phyloP scores from a whole-genome alignment of 2,888 invertebrate genomes.

The Dynastes maya region DNA sequence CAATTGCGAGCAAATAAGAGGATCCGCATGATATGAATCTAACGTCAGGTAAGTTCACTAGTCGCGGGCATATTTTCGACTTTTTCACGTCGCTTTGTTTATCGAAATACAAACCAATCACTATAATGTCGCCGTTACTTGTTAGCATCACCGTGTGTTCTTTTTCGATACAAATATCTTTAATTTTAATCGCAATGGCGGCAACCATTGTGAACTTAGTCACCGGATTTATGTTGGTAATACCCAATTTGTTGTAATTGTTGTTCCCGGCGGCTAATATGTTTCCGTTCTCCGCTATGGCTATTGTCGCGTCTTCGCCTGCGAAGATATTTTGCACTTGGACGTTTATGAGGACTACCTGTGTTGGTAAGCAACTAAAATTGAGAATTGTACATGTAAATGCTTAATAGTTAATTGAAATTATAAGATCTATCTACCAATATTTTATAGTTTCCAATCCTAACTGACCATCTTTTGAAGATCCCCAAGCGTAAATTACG shows the following conservation, averaged over 20 bases:
- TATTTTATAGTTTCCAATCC: constrained; percentile 74
- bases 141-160: constrained; percentile 77
- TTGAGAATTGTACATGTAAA: neutral
- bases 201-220: constrained; percentile 65
- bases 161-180: constrained; percentile 75
- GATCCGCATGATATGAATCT: constrained; percentile 72
- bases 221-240: constrained; percentile 62
- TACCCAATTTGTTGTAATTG: constrained; percentile 77
- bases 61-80: constrained; percentile 53
- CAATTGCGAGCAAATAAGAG: constrained; percentile 78
- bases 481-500: constrained; percentile 79
- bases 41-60: constrained; percentile 51
- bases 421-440: constrained; percentile 61
- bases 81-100: constrained; percentile 75
- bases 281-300: constrained; percentile 75
- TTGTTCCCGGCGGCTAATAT: constrained; percentile 79
- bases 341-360: constrained; percentile 70
- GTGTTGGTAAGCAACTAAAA: constrained; percentile 70
- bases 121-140: constrained; percentile 77
- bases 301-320: constrained; percentile 76
- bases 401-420: neutral
- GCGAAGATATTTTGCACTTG: constrained; percentile 74
- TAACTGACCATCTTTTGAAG: constrained; percentile 76
- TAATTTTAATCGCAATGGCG: constrained; percentile 73
- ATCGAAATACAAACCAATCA: constrained; percentile 78